Base-by-base conservation (phyloP, 2,797 vertebrate genomes). In the Loriculus beryllinus region DNA sequence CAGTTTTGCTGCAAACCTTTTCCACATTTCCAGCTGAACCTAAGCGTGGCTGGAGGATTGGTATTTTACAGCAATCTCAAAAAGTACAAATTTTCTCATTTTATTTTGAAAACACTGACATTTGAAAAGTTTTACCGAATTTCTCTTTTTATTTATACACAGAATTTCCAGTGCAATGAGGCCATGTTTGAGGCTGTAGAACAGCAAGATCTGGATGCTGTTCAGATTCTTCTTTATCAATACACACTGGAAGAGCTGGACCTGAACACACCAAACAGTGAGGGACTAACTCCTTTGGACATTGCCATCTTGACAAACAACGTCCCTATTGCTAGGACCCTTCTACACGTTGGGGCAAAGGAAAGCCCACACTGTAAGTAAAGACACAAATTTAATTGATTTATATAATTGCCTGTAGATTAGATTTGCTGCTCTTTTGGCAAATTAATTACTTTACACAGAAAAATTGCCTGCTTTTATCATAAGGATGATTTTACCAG, bases 341-440 rank as follows among this genome's bases (percentile, higher is more conserved):
- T 99, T 82, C 98, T 99, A 56, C 98, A 98, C 14, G 98, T 98
- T 18, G 99, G 99, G 10, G 99, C 98, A 92, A 98, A 98, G 96
- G 99, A 99, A 96, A 99, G 99, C 79, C 99, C 99, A 0, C 99
- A 99, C 95, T 99, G 99, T 99, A 97, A 99, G 99, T 99, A 96
- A 81, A 64, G 40, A 57, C 35, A 52, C 12, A 62, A 51, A 63
- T 9, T 25, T 26, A 49, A 20, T 4, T 80, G 54, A n/a, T 23
- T 67, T 42, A 10, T 35, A 18, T 54, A 91, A 85, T 43, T 80
- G 23, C 16, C 21, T 77, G 25, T 22, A 59, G 35, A 60, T 78
- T 12, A 75, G 13, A 18, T 81, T 69, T 82, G 54, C 59, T 84
- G 23, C 26, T 79, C 7, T 10, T 69, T 70, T 7, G 28, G 23